Base-by-base conservation (phyloP, 2,888 invertebrate species). In the Ectropis crepuscularia region DNA sequence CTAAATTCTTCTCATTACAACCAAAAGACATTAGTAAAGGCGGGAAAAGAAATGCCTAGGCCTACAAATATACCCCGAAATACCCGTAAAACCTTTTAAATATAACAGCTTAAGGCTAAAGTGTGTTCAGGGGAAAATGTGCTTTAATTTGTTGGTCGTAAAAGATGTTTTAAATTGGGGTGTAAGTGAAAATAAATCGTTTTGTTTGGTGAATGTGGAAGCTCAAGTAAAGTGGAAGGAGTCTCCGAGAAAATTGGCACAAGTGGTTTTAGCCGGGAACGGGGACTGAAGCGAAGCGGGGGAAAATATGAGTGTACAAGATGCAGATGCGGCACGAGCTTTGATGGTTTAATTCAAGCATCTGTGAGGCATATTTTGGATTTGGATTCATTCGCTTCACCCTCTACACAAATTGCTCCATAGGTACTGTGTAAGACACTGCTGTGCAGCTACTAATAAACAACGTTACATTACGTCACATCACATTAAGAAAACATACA, bases 181-280 rank as follows among this genome's bases (percentile, higher is more conserved):
- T 62, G 61, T 70, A 74, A 76, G 72, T 77, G 80, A 74, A 80
- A 75, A 82, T 88, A 83, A 72, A 84, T 70, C 82, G 75, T 86
- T 83, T 78, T 72, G 80, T 71, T 73, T 69, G 74, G 79, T 69
- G 73, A 72, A 69, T 73, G 76, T 79, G 82, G 80, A 83, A 88
- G 89, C 88, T 88, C 87, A 86, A 90, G 88, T 89, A 90, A 90
- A 92, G 88, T 90, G 88, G 90, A 89, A 89, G 88, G 85, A 90
- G 90, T 88, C 89, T 81, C 88, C 83, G 85, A 89, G 89, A 92
- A 91, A 92, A 92, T 93, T 91, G 93, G 93, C 90, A 93, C 92
- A 92, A 93, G 93, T 92, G 91, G 91, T 92, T 91, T 90, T 89
- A 92, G 90, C 82, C 76, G 84, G 82, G 86, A 80, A 79, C 81